These are phyloP conservation scores for Pemphredon lugubris DNA, from an alignment of 2,888 invertebrate genomes.

Conservation along the genomic window DNA sequence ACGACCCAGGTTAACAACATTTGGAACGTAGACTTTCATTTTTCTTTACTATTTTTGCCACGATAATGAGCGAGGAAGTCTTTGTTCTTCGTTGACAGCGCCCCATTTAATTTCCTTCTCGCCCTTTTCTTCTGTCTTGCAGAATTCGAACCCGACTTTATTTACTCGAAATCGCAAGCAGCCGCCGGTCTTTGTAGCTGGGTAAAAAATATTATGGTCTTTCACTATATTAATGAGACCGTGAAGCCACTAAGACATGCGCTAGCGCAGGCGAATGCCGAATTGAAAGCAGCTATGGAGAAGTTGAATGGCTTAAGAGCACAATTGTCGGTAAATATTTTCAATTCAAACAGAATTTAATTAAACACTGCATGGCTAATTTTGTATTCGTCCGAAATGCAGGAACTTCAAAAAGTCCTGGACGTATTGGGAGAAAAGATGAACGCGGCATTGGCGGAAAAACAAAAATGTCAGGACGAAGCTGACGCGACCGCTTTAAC, in stretches of 20 bases:
- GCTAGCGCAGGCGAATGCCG: slow-evolving; percentile 91
- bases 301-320: slow-evolving; percentile 90
- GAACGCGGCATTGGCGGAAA: slow-evolving; percentile 92
- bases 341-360: no score
- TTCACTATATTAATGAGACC: slow-evolving; percentile 94
- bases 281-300: slow-evolving; percentile 90
- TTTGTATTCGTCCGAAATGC: not conserved
- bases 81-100: no score
- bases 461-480: slow-evolving; percentile 95
- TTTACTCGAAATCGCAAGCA: slow-evolving; percentile 92
- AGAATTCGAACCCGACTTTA: slow-evolving; percentile 92
- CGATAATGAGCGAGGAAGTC: no score
- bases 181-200: slow-evolving; percentile 97
- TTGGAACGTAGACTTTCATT: not conserved
- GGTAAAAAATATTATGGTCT: slow-evolving; percentile 95
- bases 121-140: no score
- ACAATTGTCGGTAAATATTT: slow-evolving; percentile 83
- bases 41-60: not conserved
- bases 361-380: no score
- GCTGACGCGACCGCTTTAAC: slow-evolving; percentile 94
- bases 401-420: slow-evolving; percentile 90
- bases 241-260: slow-evolving; percentile 96
- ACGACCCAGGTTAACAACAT: slow-evolving; percentile 75
- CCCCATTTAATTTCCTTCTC: not conserved
- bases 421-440: slow-evolving; percentile 90